A percentile compares a stretch with the other conserved stretches of the same genome.
phyloP scores from a whole-genome alignment of 2,888 invertebrate species.

The Malthinus seriepunctatus region DNA sequence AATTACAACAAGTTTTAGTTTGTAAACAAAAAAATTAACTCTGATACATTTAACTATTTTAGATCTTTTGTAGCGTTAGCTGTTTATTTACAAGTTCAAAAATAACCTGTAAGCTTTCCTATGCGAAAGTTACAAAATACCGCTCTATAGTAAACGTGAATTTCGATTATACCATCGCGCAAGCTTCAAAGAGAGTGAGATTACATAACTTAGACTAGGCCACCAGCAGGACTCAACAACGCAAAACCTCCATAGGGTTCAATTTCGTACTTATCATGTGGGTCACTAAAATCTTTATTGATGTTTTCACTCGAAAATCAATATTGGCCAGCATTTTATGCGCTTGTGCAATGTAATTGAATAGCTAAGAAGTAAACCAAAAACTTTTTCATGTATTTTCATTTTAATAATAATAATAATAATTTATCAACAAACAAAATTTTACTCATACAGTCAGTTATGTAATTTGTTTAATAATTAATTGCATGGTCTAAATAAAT shows the following conservation, averaged over 20 bases:
- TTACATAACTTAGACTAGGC: slow-evolving; percentile 29
- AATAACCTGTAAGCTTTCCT: not conserved
- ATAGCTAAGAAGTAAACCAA: not conserved
- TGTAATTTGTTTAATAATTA: too few relatives aligned
- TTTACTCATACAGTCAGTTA: too few relatives aligned
- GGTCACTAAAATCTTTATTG: slow-evolving; percentile 25
- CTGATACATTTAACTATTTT: too few relatives aligned
- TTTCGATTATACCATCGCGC: slow-evolving; percentile 8
- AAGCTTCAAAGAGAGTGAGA: slow-evolving; percentile 23
- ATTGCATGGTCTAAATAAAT: too few relatives aligned
- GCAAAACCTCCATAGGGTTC: slow-evolving; percentile 24
- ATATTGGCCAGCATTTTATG: slow-evolving; percentile 3
- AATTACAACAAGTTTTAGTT: too few relatives aligned
- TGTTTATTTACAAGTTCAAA: not conserved
- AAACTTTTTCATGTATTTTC: not conserved
- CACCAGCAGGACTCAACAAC: slow-evolving; percentile 22
- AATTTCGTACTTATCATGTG: slow-evolving; percentile 19
- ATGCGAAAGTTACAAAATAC: too few relatives aligned
- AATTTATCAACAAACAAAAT: too few relatives aligned
- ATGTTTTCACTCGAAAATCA: slow-evolving; percentile 18
- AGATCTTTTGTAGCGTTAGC: not conserved
- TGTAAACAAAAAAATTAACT: too few relatives aligned
- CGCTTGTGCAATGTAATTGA: slow-evolving; percentile 15
- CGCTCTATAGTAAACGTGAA: not conserved
- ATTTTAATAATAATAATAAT: too few relatives aligned